phyloP scores from a whole-genome alignment of 2,888 invertebrate species.

The Nomada ferruginata region DNA sequence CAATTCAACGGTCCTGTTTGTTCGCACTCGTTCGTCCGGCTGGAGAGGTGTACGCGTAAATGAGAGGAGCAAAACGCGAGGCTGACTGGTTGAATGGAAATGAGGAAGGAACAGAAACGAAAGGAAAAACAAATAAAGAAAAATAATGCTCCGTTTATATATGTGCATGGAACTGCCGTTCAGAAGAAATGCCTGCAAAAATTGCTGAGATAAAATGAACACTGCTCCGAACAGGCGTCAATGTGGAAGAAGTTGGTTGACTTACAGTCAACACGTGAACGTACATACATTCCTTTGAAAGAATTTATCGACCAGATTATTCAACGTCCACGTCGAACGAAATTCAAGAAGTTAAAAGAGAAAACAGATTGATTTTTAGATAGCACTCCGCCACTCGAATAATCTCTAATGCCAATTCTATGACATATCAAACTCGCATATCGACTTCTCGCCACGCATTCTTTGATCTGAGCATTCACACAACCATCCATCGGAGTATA shows the following conservation, averaged over 20 bases:
- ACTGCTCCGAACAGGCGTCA: background rate
- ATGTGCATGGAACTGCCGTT: background rate
- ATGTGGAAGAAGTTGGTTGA: slow-evolving; percentile 16
- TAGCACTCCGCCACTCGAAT: too few relatives aligned
- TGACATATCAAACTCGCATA: too few relatives aligned
- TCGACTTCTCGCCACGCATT: too few relatives aligned
- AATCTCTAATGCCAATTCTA: too few relatives aligned
- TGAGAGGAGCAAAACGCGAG: background rate
- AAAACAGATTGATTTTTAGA: too few relatives aligned
- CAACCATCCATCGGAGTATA: background rate
- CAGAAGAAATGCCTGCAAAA: background rate
- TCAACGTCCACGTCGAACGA: too few relatives aligned
- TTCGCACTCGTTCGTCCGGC: background rate
- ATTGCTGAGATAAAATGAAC: background rate
- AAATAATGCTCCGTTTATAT: background rate
- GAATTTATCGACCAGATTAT: background rate
- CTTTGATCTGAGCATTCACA: background rate
- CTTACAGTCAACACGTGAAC: slow-evolving; percentile 30
- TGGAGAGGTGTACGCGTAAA: background rate
- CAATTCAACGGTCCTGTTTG: slow-evolving; percentile 22
- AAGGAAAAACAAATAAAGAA: background rate
- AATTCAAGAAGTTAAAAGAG: background rate
- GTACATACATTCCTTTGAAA: background rate
- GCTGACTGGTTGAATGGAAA: background rate
- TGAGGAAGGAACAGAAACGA: background rate